Base-by-base conservation (phyloP, 2,888 invertebrate genomes). In the Hartigia nigra region DNA sequence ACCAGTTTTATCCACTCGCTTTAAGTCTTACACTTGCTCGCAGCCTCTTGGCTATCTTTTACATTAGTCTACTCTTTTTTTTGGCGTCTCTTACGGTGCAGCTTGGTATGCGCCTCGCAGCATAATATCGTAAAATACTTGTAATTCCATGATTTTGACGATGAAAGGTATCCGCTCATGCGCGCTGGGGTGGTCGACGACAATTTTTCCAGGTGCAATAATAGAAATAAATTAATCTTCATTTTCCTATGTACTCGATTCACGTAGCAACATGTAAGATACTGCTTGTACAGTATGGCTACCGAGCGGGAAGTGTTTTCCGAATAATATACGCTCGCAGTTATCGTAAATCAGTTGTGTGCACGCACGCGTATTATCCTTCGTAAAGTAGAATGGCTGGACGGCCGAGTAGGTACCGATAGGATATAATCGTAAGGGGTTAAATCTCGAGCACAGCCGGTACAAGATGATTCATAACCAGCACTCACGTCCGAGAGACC, bases 321-420 rank as follows among this genome's bases (percentile, higher is more conserved):
- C 72, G 72, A 31, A 55, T 55, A 55, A 55, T 55, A 55, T 55
- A 72, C 72, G 12, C 32, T 72, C 12, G 72, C 72, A 34, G 32
- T 31, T 34, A 34, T 72, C 72, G 72, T 72, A 72, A 72, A 72
- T 72, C 72, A 72, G 55, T 2, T 23, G 55, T 34, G 72, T 84
- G 86, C 85, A 83, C 82, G 84, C 84, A 87, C 87, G 83, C 83
- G 83, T 81, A 84, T 86, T 86, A 86, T 82, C 85, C 85, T 80
- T 81, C 72, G 72, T 34, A 72, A 72, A 72, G 31, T 34, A 12
- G 72, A 72, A 72, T 55, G 55, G 55, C 23, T 55, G 55, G 55
- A 55, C 9, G 55, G 55, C 5, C 55, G 55, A 55, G 55, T 55
- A 55, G 55, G 55, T 55, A 55, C 55, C 55, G 55, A 55, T 55